Evolutionary conservation across 2,797 vertebrate genomes (phyloP).

Genomic region (Toxotes lorentzi): DNA sequence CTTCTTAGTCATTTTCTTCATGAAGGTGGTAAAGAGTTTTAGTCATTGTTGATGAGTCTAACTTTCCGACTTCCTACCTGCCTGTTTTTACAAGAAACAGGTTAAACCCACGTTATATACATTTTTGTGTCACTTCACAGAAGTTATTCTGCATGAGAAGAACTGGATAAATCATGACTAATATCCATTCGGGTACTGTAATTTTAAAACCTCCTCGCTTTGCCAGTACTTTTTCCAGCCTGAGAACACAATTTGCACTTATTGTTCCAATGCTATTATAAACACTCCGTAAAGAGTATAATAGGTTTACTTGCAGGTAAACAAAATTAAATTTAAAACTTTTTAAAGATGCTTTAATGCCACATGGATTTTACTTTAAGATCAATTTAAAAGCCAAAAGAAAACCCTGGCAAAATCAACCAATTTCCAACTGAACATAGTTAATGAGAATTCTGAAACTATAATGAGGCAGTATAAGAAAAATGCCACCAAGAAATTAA

Average conservation of each 20-base stretch:
- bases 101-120: no score
- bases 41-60: not conserved
- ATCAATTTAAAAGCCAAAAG: constrained; percentile 25
- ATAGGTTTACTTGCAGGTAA: constrained; percentile 6
- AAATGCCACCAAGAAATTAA: constrained; percentile 47
- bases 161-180: not conserved
- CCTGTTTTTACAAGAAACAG: not conserved
- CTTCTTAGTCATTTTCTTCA: not conserved
- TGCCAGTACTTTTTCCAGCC: not conserved
- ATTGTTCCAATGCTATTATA: not conserved
- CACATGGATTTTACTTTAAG: constrained; percentile 7
- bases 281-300: not conserved
- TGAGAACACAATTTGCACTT: not conserved
- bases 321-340: constrained; percentile 15
- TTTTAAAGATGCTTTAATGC: constrained; percentile 7
- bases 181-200: no score
- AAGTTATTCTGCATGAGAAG: not conserved
- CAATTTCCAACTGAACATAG: constrained; percentile 26
- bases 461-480: constrained; percentile 42
- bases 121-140: not conserved
- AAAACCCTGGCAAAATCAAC: constrained; percentile 13
- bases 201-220: not conserved
- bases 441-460: constrained; percentile 48
- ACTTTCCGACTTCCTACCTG: not conserved
- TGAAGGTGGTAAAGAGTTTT: not conserved